Percentiles rank a stretch among this genome's conserved stretches.
Conservation (phyloP, 2,113 vertebrate species). For the Phalacrocorax brasilianus region DNA sequence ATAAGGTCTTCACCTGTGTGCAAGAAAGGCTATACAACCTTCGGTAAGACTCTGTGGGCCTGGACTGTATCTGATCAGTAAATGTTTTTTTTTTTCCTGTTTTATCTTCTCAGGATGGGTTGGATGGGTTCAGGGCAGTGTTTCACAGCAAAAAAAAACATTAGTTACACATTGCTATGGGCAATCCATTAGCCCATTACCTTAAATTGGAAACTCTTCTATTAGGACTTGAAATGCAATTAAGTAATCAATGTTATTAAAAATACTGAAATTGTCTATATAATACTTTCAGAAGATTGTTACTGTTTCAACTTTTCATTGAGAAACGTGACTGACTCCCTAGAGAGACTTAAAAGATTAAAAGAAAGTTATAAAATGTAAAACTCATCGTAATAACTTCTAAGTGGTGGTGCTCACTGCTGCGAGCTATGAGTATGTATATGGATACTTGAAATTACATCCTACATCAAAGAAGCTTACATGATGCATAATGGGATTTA, state of each 20-base stretch:
- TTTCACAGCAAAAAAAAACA: not conserved
- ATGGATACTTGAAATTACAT: conserved; percentile 22
- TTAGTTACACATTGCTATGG: not conserved
- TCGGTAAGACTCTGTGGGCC: not conserved
- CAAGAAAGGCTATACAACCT: not conserved
- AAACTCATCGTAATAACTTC: not conserved
- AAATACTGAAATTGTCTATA: conserved; percentile 16
- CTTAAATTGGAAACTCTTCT: not conserved
- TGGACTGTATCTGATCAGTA: not conserved
- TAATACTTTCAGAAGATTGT: not conserved
- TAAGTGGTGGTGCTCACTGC: not conserved
- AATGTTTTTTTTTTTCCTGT: not conserved
- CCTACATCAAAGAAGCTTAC: conserved; percentile 29
- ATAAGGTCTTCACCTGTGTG: not conserved
- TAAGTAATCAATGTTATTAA: not conserved
- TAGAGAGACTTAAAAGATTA: conserved; percentile 21
- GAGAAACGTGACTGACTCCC: not conserved
- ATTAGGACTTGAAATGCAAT: not conserved
- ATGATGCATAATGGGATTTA: conserved; percentile 8
- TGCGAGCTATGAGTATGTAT: not conserved
- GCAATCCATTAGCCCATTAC: not conserved
- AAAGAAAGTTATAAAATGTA: conserved; percentile 1
- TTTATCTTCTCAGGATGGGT: not conserved
- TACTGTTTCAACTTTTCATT: conserved; percentile 6
- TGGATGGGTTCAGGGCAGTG: not conserved